Base-by-base conservation (phyloP, 2,113 vertebrate species). In the Platichthys flesus region DNA sequence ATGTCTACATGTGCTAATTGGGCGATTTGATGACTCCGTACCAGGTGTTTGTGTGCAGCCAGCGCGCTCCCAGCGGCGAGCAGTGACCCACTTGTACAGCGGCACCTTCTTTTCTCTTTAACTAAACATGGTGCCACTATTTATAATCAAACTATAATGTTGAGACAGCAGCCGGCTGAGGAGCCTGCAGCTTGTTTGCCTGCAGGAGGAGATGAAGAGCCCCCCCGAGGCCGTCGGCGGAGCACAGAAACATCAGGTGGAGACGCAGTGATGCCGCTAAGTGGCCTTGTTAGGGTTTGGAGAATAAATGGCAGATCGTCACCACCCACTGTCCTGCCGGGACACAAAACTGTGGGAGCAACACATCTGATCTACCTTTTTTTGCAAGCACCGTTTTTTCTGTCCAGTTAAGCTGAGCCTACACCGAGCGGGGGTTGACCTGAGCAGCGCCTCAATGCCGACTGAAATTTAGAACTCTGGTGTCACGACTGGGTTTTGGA, bases 1-100 rank as follows among this genome's bases (percentile, higher is more conserved):
- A 89, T 89, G 89, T 90, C 90, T 86, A 63, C 87, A 89, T 63
- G 71, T 87, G 87, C 81, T 90, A 91, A 94, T 89, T 88, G 84
- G 87, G 52, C 60, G 35, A 77, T 89, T 91, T 91, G 84, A 93
- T 91, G 84, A 74, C 79, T 82, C 70, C 72, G 66, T 68, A 74
- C 74, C 84, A 90, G 90, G 82, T 89, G 87, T 75, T 79, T 81
- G 78, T 82, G 76, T 85, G 87, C 62, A 71, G 74, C 65, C 76
- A 77, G 80, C 74, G 65, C 71, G 61, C 62, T 89, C 85, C 86
- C 85, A 76, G 75, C 71, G 67, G 86, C 75, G 40, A 69, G 61
- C 63, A 15, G 71, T 89, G 90, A 86, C 90, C 91, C 83, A 90
- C 79, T 91, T 93, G 82, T 74, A 26, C 55, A 56, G 31, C 58